These are phyloP conservation scores for Chinchilla lanigera DNA, from an alignment of 2,113 vertebrate genomes.

Conservation along the genomic window DNA sequence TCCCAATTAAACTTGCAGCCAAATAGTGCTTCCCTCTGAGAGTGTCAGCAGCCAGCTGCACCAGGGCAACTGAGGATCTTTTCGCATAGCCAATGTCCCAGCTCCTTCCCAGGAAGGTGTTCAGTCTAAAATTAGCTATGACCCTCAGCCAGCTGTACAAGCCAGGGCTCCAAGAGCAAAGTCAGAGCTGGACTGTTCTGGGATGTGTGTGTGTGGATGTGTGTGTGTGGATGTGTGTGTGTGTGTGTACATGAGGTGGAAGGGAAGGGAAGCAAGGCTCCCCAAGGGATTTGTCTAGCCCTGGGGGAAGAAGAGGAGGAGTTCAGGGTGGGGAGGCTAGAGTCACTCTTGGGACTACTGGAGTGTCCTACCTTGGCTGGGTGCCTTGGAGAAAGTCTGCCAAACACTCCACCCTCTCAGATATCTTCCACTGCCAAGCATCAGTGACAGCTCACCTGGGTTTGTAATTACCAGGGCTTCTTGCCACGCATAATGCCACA, in stretches of 20 bases:
- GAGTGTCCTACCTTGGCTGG: not conserved
- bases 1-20: constrained; percentile 49
- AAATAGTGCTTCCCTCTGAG: constrained; percentile 42
- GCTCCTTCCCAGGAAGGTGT: constrained; percentile 57
- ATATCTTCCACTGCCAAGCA: constrained; percentile 38
- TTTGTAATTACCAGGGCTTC: constrained; percentile 50
- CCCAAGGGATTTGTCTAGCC: not conserved
- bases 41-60: not conserved
- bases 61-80: not conserved
- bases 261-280: not conserved
- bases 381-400: constrained; percentile 27
- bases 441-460: constrained; percentile 44
- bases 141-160: constrained; percentile 59
- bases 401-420: not conserved
- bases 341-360: not conserved
- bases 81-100: constrained; percentile 36
- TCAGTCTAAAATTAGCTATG: constrained; percentile 78
- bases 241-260: not conserved
- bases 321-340: not conserved
- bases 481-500: constrained; percentile 42
- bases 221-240: not conserved
- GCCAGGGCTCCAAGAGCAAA: constrained; percentile 43
- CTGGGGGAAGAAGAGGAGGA: not conserved
- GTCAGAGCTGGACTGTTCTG: constrained; percentile 31
- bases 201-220: not conserved